Percentiles rank a stretch among this genome's conserved stretches.
Conservation (phyloP, 2,797 vertebrate species). For the Sebastes paucispinis region DNA sequence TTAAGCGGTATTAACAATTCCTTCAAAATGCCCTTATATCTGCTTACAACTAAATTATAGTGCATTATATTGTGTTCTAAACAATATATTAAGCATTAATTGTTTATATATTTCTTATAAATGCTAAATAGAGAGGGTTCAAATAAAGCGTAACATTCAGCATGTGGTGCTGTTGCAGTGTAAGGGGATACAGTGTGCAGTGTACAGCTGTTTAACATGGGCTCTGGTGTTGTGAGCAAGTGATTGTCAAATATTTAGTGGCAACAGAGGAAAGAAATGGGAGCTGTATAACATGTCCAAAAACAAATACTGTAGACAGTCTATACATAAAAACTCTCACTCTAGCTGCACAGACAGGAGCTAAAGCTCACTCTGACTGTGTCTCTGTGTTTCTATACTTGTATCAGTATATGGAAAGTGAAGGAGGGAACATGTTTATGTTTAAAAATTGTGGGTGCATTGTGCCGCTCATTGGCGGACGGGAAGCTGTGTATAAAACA, state of each 20-base stretch:
- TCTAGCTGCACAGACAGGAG: neutral
- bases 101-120: neutral
- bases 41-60: neutral
- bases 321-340: neutral
- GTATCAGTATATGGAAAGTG: neutral
- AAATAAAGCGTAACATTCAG: neutral
- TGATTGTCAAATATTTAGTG: neutral
- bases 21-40: neutral
- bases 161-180: neutral
- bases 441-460: neutral
- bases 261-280: neutral
- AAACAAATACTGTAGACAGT: constrained; percentile 3
- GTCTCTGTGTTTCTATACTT: neutral
- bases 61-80: neutral
- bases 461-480: neutral
- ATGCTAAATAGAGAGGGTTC: neutral
- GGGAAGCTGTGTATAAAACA: neutral
- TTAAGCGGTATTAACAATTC: neutral
- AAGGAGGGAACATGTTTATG: neutral
- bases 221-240: neutral
- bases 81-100: neutral
- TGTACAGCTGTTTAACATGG: neutral
- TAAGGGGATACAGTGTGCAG: neutral
- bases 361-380: neutral
- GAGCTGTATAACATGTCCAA: neutral